Percentiles rank a stretch among this genome's conserved stretches.
phyloP scores from a whole-genome alignment of 2,888 invertebrate genomes.

The Catocala sponsa region DNA sequence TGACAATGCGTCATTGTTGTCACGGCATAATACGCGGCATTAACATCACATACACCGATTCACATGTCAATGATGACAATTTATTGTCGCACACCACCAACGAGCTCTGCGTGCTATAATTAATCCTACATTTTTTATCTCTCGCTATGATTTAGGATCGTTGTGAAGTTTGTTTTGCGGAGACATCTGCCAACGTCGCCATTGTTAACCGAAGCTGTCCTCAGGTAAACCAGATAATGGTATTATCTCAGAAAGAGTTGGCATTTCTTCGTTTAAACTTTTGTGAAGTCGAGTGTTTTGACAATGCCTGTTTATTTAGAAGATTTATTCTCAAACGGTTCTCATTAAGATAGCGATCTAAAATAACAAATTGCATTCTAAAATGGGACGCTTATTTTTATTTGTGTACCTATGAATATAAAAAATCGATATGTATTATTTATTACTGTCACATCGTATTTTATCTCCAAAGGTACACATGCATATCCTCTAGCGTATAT shows the following conservation, averaged over 20 bases:
- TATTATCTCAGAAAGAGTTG: slow-evolving; percentile 83
- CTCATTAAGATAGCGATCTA: slow-evolving; percentile 70
- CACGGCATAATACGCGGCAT: slow-evolving; percentile 82
- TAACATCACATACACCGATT: slow-evolving; percentile 84
- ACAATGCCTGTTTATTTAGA: slow-evolving; percentile 79
- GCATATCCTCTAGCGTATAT: slow-evolving; percentile 58
- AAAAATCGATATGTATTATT: slow-evolving; percentile 27
- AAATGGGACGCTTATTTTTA: slow-evolving; percentile 25
- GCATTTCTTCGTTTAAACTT: slow-evolving; percentile 80
- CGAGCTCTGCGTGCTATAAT: slow-evolving; percentile 73
- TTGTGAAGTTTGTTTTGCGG: slow-evolving; percentile 84
- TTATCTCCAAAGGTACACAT: slow-evolving; percentile 45
- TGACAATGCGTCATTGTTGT: slow-evolving; percentile 85
- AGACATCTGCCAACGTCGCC: slow-evolving; percentile 81
- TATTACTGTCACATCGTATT: slow-evolving; percentile 44
- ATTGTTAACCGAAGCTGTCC: slow-evolving; percentile 76
- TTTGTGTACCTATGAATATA: no score
- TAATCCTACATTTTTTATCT: slow-evolving; percentile 74
- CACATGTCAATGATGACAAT: slow-evolving; percentile 84
- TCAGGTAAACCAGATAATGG: slow-evolving; percentile 85
- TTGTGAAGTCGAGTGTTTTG: slow-evolving; percentile 80
- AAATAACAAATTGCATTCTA: slow-evolving; percentile 51
- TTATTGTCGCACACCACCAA: slow-evolving; percentile 77
- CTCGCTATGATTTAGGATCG: slow-evolving; percentile 75
- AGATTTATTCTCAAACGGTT: slow-evolving; percentile 62